A percentile compares a stretch with the other conserved stretches of the same genome.
phyloP scores from a whole-genome alignment of 1,140 invertebrate genomes.

The Hormaphis cornu region DNA sequence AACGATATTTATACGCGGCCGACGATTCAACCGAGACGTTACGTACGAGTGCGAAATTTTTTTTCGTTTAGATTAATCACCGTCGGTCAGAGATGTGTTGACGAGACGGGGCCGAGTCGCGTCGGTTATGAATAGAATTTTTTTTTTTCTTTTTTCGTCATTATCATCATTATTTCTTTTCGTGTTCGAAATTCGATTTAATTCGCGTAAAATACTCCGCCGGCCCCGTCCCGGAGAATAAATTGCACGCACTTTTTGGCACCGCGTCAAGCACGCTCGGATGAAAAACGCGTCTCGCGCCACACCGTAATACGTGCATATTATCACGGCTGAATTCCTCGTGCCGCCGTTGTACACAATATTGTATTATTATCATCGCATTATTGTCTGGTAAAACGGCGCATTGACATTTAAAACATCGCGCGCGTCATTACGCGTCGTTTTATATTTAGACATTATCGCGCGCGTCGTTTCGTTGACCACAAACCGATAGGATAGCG shows the following conservation, averaged over 20 bases:
- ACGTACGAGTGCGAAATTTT: too few relatives aligned
- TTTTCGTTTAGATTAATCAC: too few relatives aligned
- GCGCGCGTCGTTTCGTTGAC: background rate
- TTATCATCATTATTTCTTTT: too few relatives aligned
- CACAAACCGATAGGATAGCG: conserved; percentile 21
- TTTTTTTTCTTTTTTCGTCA: background rate
- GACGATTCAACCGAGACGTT: too few relatives aligned
- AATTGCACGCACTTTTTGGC: conserved; percentile 30
- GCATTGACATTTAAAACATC: conserved; percentile 29
- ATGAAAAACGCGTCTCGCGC: conserved; percentile 15
- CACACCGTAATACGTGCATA: too few relatives aligned
- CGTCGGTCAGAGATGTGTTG: too few relatives aligned
- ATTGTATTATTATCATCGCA: conserved; percentile 4
- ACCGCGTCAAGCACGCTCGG: conserved; percentile 4
- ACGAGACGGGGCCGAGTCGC: too few relatives aligned
- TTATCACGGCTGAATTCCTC: conserved; percentile 21
- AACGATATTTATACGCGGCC: too few relatives aligned
- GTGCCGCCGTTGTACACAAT: background rate
- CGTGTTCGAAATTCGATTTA: conserved; percentile 11
- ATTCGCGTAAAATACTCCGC: conserved; percentile 15
- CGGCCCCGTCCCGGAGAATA: conserved; percentile 7
- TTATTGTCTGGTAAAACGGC: conserved; percentile 19
- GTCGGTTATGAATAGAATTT: conserved; percentile 9
- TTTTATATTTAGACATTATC: conserved; percentile 29
- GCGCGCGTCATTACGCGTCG: conserved; percentile 11